Conservation (phyloP, 1,140 invertebrate genomes). For the Euschistus heros region DNA sequence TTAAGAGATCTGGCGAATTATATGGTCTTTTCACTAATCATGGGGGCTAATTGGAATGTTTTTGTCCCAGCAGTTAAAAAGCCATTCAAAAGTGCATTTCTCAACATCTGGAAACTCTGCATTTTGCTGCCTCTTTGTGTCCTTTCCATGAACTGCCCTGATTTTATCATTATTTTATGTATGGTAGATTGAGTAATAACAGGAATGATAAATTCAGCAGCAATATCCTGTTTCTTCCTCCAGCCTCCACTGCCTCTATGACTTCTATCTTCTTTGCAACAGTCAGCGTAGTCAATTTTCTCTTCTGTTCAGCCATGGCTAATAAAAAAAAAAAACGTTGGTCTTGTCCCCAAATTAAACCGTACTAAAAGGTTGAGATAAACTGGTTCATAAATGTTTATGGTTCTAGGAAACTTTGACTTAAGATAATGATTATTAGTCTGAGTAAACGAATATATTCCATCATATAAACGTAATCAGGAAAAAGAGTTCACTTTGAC, state of each 20-base stretch:
- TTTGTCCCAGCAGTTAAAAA: no score
- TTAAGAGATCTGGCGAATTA: background rate
- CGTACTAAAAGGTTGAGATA: background rate
- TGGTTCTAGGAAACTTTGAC: background rate
- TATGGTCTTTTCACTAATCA: background rate
- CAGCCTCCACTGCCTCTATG: background rate
- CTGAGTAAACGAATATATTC: background rate
- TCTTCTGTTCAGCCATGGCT: background rate
- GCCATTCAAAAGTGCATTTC: background rate
- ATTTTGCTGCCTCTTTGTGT: background rate
- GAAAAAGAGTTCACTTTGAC: no score
- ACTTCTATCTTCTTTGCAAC: background rate
- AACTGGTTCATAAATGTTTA: background rate
- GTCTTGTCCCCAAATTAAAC: background rate
- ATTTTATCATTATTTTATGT: background rate
- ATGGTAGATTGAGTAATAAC: background rate
- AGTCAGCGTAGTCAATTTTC: background rate
- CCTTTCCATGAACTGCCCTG: background rate
- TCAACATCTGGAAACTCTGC: background rate
- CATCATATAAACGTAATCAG: conserved; percentile 22
- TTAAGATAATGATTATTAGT: background rate
- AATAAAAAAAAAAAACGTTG: background rate
- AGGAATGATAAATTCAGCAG: background rate
- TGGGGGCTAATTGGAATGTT: no score
- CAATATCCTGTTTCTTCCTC: background rate